Evolutionary conservation across 2,888 invertebrate genomes (phyloP).

Genomic region (Megastigmus dorsalis): DNA sequence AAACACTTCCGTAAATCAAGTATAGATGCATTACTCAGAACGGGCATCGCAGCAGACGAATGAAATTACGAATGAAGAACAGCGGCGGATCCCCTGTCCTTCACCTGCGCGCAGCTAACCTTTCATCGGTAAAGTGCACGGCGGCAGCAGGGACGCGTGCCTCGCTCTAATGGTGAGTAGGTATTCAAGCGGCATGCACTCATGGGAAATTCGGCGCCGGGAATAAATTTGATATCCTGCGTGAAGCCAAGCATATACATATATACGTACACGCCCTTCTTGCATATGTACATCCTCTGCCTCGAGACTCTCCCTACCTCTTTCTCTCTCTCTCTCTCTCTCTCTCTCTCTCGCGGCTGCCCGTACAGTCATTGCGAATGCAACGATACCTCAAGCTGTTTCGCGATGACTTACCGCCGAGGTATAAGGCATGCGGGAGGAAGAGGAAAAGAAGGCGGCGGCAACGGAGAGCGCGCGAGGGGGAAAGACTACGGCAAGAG

Average conservation of each 20-base stretch:
- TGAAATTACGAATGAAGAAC: conserved; percentile 29
- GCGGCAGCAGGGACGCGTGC: neutral
- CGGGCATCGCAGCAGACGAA: neutral
- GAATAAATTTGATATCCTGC: conserved; percentile 54
- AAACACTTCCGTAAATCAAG: too few species aligned
- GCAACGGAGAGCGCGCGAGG: neutral
- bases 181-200: conserved; percentile 48
- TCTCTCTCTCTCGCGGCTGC: neutral
- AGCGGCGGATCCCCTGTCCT: too few species aligned
- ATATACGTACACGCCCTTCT: neutral
- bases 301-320: neutral
- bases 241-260: conserved; percentile 10
- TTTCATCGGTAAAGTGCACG: conserved; percentile 41
- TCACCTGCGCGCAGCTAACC: neutral
- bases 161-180: conserved; percentile 49
- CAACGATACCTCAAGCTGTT: conserved; percentile 56
- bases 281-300: neutral
- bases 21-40: neutral
- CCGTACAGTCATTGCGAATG: conserved; percentile 43
- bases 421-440: too few species aligned
- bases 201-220: conserved; percentile 50
- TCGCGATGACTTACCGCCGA: conserved; percentile 51
- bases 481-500: conserved; percentile 25
- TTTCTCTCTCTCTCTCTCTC: neutral
- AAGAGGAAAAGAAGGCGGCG: too few species aligned